A percentile compares a stretch with the other conserved stretches of the same genome.
phyloP scores from a whole-genome alignment of 2,797 vertebrate species.

The Sebastes cheni region DNA sequence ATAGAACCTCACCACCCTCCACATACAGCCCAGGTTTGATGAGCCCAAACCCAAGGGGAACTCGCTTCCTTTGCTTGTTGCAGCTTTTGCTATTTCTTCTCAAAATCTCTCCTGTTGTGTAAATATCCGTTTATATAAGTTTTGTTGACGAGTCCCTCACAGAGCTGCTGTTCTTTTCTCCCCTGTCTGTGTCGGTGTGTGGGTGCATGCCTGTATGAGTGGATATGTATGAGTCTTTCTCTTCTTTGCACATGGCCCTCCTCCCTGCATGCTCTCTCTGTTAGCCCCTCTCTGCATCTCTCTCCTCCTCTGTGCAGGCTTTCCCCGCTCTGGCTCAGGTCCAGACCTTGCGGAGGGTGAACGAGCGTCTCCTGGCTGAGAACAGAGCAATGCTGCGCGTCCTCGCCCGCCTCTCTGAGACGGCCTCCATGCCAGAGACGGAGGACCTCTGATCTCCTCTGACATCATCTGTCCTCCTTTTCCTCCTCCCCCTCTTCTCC shows the following conservation, averaged over 20 bases:
- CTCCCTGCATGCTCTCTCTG: slow-evolving; percentile 57
- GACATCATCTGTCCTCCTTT: slow-evolving; percentile 49
- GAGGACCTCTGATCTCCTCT: slow-evolving; percentile 90
- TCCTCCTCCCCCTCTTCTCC: slow-evolving; percentile 53
- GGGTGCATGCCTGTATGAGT: slow-evolving; percentile 34
- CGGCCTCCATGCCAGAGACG: slow-evolving; percentile 87
- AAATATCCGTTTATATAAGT: slow-evolving; percentile 23
- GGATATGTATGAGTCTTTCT: slow-evolving; percentile 21
- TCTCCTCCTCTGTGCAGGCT: slow-evolving; percentile 86
- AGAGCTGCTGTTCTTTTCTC: slow-evolving; percentile 14
- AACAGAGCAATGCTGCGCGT: slow-evolving; percentile 94
- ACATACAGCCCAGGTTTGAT: neutral
- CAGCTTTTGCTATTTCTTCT: slow-evolving; percentile 32
- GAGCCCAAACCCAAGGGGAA: neutral
- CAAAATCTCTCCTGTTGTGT: slow-evolving; percentile 23
- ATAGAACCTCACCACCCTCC: neutral
- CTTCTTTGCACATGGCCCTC: slow-evolving; percentile 48
- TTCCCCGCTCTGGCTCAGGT: slow-evolving; percentile 92
- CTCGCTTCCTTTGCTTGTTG: slow-evolving; percentile 27
- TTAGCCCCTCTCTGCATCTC: slow-evolving; percentile 52
- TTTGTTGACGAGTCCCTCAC: slow-evolving; percentile 14
- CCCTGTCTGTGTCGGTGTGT: slow-evolving; percentile 22
- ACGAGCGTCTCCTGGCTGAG: slow-evolving; percentile 91
- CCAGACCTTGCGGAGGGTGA: slow-evolving; percentile 90
- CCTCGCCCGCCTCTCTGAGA: slow-evolving; percentile 89